Evolutionary conservation across 2,797 vertebrate species (phyloP), one percentile per base, ranked within the genome.

Genomic region (Lithobates pipiens): DNA sequence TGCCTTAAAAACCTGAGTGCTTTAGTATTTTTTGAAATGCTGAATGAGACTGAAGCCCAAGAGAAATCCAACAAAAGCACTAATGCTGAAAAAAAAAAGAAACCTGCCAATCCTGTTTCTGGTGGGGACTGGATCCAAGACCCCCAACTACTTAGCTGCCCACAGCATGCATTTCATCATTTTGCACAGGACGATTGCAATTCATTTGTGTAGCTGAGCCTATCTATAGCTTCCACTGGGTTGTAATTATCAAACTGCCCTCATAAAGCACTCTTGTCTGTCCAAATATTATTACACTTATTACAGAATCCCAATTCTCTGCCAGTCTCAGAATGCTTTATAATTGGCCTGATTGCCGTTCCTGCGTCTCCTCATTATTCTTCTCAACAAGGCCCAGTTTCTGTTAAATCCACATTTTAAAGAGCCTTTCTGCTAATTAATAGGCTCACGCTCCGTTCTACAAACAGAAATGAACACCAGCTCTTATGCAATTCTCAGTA

Each of bases 301-400:
- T 68, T 27, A 54, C 27, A 34, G 46, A 81, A 72, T 73, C 68
- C 13, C 50, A 63, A 32, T 61, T 54, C 71, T 73, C 68, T 73
- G 79, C 79, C 71, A n/a, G 71, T 83, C 42, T 42, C 84, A 74
- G 80, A 86, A 86, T 61, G 70, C 57, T 75, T 36, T 54, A 65
- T 86, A 86, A 86, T 83, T 83, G 85, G 80, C 27, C 76, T 87
- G 81, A 87, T 87, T 83, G 76, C 76, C 29, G 57, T 61, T 83
- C 76, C 72, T 87, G 80, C 77, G 76, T 75, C 82, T 82, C 68
- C 85, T 87, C 86, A 87, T 87, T 87, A 87, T 76, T 76, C 61
- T 15, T 75, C 71, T 73, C 70, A 76, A 72, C 81, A 87, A 87
- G 83, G 81, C 27, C 81, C 63, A 54, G 61, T 87, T 83, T 87